A percentile compares a stretch with the other conserved stretches of the same genome.
These are phyloP conservation scores for Gymnoscopelus braueri DNA, from an alignment of 2,797 vertebrate species.

Conservation along the genomic window DNA sequence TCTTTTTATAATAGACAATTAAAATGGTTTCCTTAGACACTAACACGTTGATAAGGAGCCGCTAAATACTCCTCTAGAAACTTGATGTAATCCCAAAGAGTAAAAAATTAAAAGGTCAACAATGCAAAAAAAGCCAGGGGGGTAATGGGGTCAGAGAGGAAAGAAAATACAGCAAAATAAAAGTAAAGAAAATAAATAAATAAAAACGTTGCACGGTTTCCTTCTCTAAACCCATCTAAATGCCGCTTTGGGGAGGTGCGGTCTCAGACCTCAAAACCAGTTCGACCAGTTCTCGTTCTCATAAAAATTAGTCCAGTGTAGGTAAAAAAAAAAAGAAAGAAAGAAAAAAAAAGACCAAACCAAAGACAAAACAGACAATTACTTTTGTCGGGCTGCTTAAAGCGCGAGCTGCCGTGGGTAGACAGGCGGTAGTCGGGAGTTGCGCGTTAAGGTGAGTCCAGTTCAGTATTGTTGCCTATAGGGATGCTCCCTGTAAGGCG, in stretches of 20 bases:
- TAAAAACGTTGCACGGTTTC: conserved; percentile 72
- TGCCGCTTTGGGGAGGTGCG: conserved; percentile 54
- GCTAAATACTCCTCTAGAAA: conserved; percentile 69
- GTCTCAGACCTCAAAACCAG: conserved; percentile 73
- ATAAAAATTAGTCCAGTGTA: conserved; percentile 82
- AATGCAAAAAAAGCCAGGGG: conserved; percentile 81
- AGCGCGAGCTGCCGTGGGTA: conserved; percentile 94
- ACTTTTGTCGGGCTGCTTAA: conserved; percentile 98
- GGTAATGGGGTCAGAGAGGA: conserved; percentile 60
- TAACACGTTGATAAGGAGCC: conserved; percentile 76
- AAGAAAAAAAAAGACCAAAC: conserved; percentile 80
- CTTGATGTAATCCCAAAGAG: conserved; percentile 76
- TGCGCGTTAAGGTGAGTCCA: conserved; percentile 82
- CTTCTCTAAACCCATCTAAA: conserved; percentile 83
- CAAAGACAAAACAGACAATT: conserved; percentile 93
- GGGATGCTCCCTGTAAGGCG: conserved; percentile 93
- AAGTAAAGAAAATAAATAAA: conserved; percentile 45
- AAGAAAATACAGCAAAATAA: conserved; percentile 68
- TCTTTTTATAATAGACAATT: conserved; percentile 79
- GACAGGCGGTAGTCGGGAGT: conserved; percentile 90
- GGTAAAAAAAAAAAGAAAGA: conserved; percentile 23
- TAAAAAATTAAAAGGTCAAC: conserved; percentile 68
- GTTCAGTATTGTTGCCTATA: conserved; percentile 96
- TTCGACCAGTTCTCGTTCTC: conserved; percentile 70
- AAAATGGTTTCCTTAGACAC: conserved; percentile 76